Conservation (phyloP, 2,797 vertebrate genomes). For the Antrozous pallidus region DNA sequence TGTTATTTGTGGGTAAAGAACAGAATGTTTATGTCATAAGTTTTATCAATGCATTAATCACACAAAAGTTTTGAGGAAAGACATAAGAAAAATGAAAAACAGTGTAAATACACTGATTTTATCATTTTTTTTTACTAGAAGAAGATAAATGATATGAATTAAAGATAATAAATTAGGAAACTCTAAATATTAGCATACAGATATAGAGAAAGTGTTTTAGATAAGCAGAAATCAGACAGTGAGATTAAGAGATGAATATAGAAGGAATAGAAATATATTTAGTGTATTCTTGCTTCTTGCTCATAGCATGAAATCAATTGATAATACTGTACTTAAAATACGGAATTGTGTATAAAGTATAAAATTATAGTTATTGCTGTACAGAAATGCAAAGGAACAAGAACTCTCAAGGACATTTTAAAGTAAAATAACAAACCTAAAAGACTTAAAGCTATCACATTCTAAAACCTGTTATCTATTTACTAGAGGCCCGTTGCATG, state of each 20-base stretch:
- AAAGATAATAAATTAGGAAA: neutral
- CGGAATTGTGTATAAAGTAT: neutral
- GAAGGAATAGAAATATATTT: neutral
- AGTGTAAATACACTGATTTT: neutral
- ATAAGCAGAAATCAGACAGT: neutral
- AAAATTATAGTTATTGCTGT: neutral
- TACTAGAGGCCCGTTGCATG: no score
- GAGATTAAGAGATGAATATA: neutral
- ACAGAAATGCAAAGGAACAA: neutral
- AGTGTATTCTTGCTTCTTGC: neutral
- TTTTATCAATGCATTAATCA: neutral
- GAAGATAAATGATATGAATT: neutral
- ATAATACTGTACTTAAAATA: neutral
- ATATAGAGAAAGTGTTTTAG: neutral
- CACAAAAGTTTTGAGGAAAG: neutral
- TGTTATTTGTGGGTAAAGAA: neutral
- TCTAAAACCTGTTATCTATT: neutral
- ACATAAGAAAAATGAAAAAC: neutral
- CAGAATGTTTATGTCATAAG: neutral
- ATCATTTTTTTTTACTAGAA: neutral
- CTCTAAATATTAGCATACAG: neutral
- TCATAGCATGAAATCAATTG: neutral
- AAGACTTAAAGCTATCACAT: neutral
- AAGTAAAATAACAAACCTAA: neutral
- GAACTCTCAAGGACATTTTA: neutral